phyloP scores from a whole-genome alignment of 2,797 vertebrate species.

The Scyliorhinus canicula region DNA sequence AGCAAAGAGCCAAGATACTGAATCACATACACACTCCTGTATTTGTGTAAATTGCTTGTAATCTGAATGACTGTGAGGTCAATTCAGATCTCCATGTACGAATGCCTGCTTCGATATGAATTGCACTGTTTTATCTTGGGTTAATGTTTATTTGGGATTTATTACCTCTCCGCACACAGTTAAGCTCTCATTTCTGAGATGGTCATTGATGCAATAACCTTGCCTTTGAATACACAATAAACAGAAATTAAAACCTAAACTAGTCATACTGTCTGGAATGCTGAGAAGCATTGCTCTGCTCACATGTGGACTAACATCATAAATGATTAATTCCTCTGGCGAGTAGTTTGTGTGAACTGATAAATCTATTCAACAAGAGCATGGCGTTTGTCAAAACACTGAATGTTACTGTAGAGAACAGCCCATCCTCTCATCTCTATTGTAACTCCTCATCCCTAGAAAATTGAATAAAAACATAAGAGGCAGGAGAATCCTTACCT shows the following conservation, averaged over 20 bases:
- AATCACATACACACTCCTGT: neutral
- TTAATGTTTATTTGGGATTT: no score
- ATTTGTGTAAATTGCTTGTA: neutral
- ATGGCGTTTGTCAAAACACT: neutral
- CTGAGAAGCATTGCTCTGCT: neutral
- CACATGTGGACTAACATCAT: neutral
- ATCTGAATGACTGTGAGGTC: neutral
- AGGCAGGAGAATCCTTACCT: conserved; percentile 16
- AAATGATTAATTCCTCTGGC: neutral
- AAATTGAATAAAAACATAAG: conserved; percentile 6
- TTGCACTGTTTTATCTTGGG: neutral
- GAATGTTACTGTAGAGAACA: neutral
- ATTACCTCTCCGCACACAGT: neutral
- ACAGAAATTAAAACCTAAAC: neutral
- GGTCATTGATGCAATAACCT: neutral
- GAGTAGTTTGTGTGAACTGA: neutral
- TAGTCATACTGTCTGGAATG: neutral
- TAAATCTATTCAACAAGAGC: neutral
- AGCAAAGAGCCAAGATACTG: no score
- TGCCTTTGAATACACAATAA: neutral
- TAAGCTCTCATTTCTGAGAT: neutral
- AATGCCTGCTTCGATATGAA: neutral
- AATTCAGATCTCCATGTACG: neutral
- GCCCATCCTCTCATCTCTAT: neutral
- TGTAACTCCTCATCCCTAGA: neutral